Evolutionary conservation across 2,888 invertebrate genomes (phyloP), one percentile per base, ranked within the genome.

Genomic region (Agrotis ipsilon): DNA sequence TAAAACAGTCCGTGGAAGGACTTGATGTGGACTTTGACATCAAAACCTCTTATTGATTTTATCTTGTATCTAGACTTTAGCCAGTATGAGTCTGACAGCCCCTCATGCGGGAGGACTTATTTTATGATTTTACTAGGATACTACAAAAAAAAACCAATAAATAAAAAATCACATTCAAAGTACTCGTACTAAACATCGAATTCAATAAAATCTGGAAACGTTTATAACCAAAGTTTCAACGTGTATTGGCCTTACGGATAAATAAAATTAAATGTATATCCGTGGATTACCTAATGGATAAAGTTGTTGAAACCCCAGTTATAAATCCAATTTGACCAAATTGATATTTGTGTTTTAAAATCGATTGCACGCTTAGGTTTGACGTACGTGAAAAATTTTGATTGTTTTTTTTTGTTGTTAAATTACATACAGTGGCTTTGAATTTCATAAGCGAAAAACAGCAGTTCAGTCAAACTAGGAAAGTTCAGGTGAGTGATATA

Each of bases 261-360:
- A 79, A 83, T 79, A 80, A 54, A 80, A 77, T 82, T 73, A 77
- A 76, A 82, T 84, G 63, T 75, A 72, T 78, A 73, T 75, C 75
- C 67, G 64, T 59, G 77, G 69, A 80, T 77, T 69, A 74, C 55
- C 66, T 81, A 85, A 84, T 85, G 83, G 82, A 72, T 70, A 76
- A 84, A 85, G 82, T 85, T 85, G 55, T 72, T 54, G 59, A 63
- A 76, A 62, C 74, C 78, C 57, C 73, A 55, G 75, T 75, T 80
- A 70, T 68, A 64, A 74, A 78, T 79, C 66, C 75, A 75, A 75
- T 83, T 83, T 78, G 49, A 48, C 32, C 60, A 59, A 74, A 82
- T 74, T 78, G 59, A 75, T 83, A 81, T 72, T 76, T 66, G 43
- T 82, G 51, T 75, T 82, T 72, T 68, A 75, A 80, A 74, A 68